Evolutionary conservation across 2,797 vertebrate species (phyloP), one percentile per base, ranked within the genome.

Genomic region (Pangasius macronema): DNA sequence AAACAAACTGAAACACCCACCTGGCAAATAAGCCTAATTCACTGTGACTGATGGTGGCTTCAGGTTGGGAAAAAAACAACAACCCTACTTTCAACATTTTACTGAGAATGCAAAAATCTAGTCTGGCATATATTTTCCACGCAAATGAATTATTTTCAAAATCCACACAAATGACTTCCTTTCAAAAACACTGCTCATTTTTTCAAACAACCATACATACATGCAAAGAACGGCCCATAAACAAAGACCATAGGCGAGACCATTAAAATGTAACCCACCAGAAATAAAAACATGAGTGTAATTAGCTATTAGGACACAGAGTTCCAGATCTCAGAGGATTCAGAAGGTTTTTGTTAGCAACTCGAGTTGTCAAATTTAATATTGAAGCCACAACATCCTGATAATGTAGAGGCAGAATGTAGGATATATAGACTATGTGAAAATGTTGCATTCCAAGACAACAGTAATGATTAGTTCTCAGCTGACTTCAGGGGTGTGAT

Each of bases 11-110:
- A 89, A 90, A 89, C 86, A 86, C 90, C 89, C 49, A 86, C 89
- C 89, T 84, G 87, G 89, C 91, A 91, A 91, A 91, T 75, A 39
- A 27, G 89, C 90, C 93, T 92, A 88, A 93, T 93, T 92, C 91
- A 85, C 86, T 87, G 1, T 88, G 88, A 94, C 90, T 93, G 90
- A 91, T 89, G 73, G 91, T 57, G 87, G 90, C 91, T 91, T 75
- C 6, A 83, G 86, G 84, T 87, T 61, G 87, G 84, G 61, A 20
- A 1, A 61, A 82, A 49, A 22, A 39, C 27, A 73, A 70, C 16
- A 75, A 49, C 5, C 53, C 30, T 33, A 55, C 51, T 85, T 73
- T 59, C 67, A 75, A 42, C 30, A 81, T 46, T 63, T 87, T n/a
- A 57, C 49, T 1, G 36, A n/a, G 75, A 49, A 80, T 51, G 83